These are phyloP conservation scores for Andrena camellia DNA, from an alignment of 2,888 invertebrate genomes.

Conservation along the genomic window DNA sequence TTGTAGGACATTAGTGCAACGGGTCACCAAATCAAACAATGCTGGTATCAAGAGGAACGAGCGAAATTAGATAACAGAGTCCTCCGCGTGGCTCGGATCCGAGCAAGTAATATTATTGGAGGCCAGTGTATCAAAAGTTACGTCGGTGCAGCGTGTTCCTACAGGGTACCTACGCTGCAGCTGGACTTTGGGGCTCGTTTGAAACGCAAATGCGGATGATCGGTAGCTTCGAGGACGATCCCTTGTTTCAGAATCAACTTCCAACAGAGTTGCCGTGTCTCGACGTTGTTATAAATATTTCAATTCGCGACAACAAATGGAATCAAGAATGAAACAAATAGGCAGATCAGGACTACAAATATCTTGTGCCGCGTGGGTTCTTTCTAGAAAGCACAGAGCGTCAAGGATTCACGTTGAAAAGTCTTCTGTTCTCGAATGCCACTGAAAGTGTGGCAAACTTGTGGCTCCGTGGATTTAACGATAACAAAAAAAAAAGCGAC, in stretches of 20 bases:
- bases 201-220: constrained; percentile 31
- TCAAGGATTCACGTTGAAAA: background rate
- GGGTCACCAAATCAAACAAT: constrained; percentile 62
- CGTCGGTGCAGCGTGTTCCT: constrained; percentile 20
- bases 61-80: constrained; percentile 48
- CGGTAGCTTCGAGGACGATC: background rate
- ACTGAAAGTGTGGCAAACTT: background rate
- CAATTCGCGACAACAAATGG: background rate
- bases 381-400: no score
- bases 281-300: background rate
- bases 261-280: background rate
- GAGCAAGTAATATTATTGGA: constrained; percentile 31
- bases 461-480: background rate
- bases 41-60: constrained; percentile 29
- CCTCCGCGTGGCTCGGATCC: background rate
- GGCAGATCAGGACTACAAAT: background rate
- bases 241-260: background rate
- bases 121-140: constrained; percentile 36
- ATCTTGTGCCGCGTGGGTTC: no score
- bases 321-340: background rate
- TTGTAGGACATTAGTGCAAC: constrained; percentile 23
- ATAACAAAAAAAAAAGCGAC: background rate
- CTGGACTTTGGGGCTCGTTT: constrained; percentile 34
- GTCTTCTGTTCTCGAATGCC: background rate
- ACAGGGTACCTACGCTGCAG: constrained; percentile 2